Evolutionary conservation across 2,888 invertebrate genomes (phyloP).

Genomic region (Athalia rosae): DNA sequence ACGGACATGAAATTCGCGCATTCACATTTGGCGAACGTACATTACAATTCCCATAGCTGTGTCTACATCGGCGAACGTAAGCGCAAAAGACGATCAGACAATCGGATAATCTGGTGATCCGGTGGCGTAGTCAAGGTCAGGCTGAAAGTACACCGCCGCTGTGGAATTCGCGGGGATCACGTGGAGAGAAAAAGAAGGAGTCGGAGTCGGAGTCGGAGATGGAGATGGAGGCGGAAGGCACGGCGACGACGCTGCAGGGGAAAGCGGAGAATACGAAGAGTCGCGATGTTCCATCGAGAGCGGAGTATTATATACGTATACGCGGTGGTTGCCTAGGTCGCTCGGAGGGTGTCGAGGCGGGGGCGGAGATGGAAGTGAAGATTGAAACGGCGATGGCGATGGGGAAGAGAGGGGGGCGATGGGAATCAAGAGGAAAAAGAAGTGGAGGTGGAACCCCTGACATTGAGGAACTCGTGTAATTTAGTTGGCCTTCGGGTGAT

Average conservation of each 20-base stretch:
- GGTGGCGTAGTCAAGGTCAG: constrained; percentile 38
- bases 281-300: constrained; percentile 4
- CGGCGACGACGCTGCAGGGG: constrained; percentile 3
- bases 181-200: constrained; percentile 11
- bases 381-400: constrained; percentile 24
- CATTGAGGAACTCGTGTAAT: constrained; percentile 45
- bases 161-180: constrained; percentile 29
- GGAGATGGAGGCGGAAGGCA: constrained; percentile 16
- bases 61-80: background rate
- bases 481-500: constrained; percentile 40
- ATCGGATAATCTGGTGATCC: constrained; percentile 40
- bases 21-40: background rate
- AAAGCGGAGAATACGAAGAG: constrained; percentile 17
- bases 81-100: constrained; percentile 16
- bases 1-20: too few species aligned
- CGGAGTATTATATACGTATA: too few species aligned
- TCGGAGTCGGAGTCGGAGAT: background rate
- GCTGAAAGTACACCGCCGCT: constrained; percentile 22
- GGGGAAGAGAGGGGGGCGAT: background rate
- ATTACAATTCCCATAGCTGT: background rate
- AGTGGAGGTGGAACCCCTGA: constrained; percentile 35
- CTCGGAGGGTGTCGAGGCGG: constrained; percentile 8
- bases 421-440: background rate
- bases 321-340: background rate
- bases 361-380: constrained; percentile 36